Base-by-base conservation (phyloP, 2,888 invertebrate species). In the Dasypolia templi region DNA sequence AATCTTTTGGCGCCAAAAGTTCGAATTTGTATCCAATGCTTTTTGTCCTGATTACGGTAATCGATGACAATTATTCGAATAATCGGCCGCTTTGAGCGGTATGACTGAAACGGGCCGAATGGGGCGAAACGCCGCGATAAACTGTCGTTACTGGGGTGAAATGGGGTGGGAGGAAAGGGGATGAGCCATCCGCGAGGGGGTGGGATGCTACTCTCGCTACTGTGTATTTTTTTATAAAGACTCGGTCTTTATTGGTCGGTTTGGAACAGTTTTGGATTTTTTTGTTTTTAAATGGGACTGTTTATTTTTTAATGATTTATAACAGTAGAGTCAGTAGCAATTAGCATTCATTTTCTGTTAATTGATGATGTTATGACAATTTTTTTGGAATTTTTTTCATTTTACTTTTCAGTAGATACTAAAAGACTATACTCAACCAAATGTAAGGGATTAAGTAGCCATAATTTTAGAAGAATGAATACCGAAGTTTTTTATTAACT, bases 21-120 rank as follows among this genome's bases (percentile, higher is more conserved):
- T 39, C n/a, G 12, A 44, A 71, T 70, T 61, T 29, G n/a, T 58
- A 58, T 61, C 26, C 72, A 49, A 77, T 81, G 78, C 53, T 72
- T 67, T 81, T 65, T 58, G n/a, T 49, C 35, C 46, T 72, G 53
- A 79, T 76, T 77, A 71, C 71, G 73, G 51, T 87, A 86, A 87
- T 85, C 82, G 77, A 70, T 79, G 64, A 67, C 76, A 80, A 90
- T 92, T 92, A 91, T 84, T 82, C 77, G 72, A 80, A 81, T 93
- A 93, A 94, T 92, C 89, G 91, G 81, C 89, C 81, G 89, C 91
- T 92, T 83, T 66, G 89, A 75, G 86, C 88, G 89, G 91, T 90
- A 91, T 90, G 87, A 86, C 79, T 80, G 84, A 91, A 94, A 93
- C 94, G 93, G 91, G 93, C 81, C 93, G 92, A 94, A 93, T 92